A percentile compares a stretch with the other conserved stretches of the same genome.
Evolutionary conservation across 1,140 invertebrate genomes (phyloP).

Genomic region (Anthonomus grandis): DNA sequence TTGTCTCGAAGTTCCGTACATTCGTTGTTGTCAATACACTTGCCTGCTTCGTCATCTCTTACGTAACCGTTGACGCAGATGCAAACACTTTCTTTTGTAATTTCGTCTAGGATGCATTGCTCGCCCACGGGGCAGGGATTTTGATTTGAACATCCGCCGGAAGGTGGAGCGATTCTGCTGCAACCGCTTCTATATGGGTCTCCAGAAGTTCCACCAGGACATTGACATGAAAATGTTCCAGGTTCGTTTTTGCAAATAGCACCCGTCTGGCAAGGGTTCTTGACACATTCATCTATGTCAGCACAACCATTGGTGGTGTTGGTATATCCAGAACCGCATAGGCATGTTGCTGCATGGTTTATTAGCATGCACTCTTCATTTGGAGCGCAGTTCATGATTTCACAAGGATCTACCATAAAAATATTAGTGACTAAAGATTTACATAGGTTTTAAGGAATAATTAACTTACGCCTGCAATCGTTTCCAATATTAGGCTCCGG

Average conservation of each 20-base stretch:
- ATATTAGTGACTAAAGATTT: background rate
- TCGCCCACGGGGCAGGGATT: conserved; percentile 80
- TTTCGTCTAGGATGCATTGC: conserved; percentile 76
- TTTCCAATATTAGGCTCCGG: conserved; percentile 88
- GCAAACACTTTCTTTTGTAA: conserved; percentile 72
- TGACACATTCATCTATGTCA: conserved; percentile 82
- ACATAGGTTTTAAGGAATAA: background rate
- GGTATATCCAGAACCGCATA: conserved; percentile 75
- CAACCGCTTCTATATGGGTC: conserved; percentile 75
- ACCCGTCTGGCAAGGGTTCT: conserved; percentile 72
- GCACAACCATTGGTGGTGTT: conserved; percentile 73
- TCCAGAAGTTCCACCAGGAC: conserved; percentile 68
- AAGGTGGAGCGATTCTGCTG: conserved; percentile 56
- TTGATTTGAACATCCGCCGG: conserved; percentile 64
- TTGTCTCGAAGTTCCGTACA: conserved; percentile 70
- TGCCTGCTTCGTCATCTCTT: conserved; percentile 65
- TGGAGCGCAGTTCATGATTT: conserved; percentile 76
- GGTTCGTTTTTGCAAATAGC: conserved; percentile 86
- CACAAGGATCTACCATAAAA: conserved; percentile 75
- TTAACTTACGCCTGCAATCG: conserved; percentile 79
- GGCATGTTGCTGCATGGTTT: conserved; percentile 77
- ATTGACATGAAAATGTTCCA: conserved; percentile 83
- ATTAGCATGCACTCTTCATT: conserved; percentile 87
- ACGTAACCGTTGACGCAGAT: conserved; percentile 82
- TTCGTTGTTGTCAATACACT: conserved; percentile 86